phyloP scores from a whole-genome alignment of 2,113 vertebrate species.

The Apteryx mantelli region DNA sequence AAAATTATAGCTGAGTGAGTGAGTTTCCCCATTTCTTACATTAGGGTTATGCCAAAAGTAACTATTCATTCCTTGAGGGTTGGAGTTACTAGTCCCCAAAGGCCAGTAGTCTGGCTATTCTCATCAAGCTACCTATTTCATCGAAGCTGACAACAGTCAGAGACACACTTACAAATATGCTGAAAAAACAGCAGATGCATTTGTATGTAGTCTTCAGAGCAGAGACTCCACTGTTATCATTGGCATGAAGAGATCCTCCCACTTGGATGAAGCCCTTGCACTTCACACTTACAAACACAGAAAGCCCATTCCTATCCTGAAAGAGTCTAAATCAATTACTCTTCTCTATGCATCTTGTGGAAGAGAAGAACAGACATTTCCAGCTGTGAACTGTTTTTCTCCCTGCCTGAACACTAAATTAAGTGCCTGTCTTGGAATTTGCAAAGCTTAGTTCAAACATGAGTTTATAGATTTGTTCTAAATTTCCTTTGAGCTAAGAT shows the following conservation, averaged over 20 bases:
- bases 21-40: neutral
- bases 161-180: neutral
- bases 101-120: neutral
- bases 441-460: slow-evolving; percentile 49
- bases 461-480: slow-evolving; percentile 5
- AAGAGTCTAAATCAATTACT: slow-evolving; percentile 48
- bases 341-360: neutral
- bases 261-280: neutral
- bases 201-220: neutral
- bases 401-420: slow-evolving; percentile 39
- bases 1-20: neutral
- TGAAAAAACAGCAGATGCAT: neutral
- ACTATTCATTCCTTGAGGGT: neutral
- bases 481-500: slow-evolving; percentile 22
- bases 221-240: neutral
- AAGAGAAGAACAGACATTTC: slow-evolving; percentile 50
- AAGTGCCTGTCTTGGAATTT: slow-evolving; percentile 33
- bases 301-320: slow-evolving; percentile 21
- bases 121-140: neutral
- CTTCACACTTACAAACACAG: slow-evolving; percentile 25
- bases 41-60: neutral
- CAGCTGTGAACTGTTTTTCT: slow-evolving; percentile 54
- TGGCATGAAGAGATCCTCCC: neutral
- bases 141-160: neutral
- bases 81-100: neutral